Evolutionary conservation across 2,113 vertebrate genomes (phyloP), one percentile per base, ranked within the genome.

Genomic region (Gavialis gangeticus): DNA sequence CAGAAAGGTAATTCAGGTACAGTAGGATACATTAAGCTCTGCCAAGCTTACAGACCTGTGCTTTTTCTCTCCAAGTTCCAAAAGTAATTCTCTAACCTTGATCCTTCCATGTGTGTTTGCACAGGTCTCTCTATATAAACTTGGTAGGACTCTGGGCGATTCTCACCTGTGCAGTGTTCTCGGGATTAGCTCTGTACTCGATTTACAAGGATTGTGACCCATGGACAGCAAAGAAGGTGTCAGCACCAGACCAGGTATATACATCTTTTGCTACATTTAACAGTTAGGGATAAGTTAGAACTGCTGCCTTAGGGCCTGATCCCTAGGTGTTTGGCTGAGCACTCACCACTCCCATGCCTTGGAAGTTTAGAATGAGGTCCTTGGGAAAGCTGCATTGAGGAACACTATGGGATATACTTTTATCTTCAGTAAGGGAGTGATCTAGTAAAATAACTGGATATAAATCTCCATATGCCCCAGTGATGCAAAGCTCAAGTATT

Each of bases 171-270:
- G 97, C 99, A 0, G 95, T 98, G 21, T 97, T 99, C 27, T 98
- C 98, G 28, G 99, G 99, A 58, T 89, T 99, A 84, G 92, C 98
- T 73, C 97, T 99, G 28, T 99, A 99, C 95, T 99, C 99, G 17
- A 95, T 99, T 94, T 99, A 99, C 94, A 99, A 97, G 60, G 97
- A 97, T 88, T 99, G 99, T 12, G 99, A 99, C 91, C 99, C 99
- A 0, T 99, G 98, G 99, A 98, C 82, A 0, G 79, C 98, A 85
- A 98, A 98, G 16, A 95, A 97, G 76, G 97, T 99, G 56, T 98
- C 98, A 0, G 98, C 98, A 27, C 96, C 97, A 0, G 99, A 99
- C 95, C 99, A 99, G 99, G 99, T 99, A 93, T 24, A 67, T 18
- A 37, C 6, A 62, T 56, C 59, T 59, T 95, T 79, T 77, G 58